phyloP scores from a whole-genome alignment of 2,797 vertebrate genomes.

The Clarias platycephalus region DNA sequence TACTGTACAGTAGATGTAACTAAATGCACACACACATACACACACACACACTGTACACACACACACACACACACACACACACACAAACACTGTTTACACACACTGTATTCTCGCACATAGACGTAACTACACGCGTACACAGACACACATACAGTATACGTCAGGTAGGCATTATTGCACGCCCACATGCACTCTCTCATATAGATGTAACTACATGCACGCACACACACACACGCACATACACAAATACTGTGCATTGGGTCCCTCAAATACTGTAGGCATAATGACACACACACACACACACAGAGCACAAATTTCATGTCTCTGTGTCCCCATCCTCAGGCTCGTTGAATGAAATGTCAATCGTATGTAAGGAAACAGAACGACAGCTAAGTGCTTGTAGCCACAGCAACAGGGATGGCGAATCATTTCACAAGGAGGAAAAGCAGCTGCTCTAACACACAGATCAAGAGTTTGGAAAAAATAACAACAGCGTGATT shows the following conservation, averaged over 20 bases:
- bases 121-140: too few species aligned
- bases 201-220: too few species aligned
- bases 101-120: background rate
- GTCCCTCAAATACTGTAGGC: too few species aligned
- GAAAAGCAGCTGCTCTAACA: background rate
- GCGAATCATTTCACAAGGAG: background rate
- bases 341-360: constrained; percentile 7
- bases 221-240: too few species aligned
- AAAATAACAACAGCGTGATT: background rate
- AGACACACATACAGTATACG: too few species aligned
- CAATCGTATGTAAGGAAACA: constrained; percentile 23
- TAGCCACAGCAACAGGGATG: constrained; percentile 32
- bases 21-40: too few species aligned
- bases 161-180: too few species aligned
- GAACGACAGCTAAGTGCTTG: constrained; percentile 19
- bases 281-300: too few species aligned
- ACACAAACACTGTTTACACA: background rate
- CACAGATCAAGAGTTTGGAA: background rate
- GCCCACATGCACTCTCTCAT: too few species aligned
- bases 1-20: background rate
- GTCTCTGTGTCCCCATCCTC: background rate
- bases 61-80: too few species aligned
- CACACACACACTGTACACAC: background rate
- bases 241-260: too few species aligned
- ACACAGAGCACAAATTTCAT: constrained; percentile 12